Evolutionary conservation across 2,113 vertebrate genomes (phyloP), one percentile per base, ranked within the genome.

Genomic region (Alexandromys fortis): DNA sequence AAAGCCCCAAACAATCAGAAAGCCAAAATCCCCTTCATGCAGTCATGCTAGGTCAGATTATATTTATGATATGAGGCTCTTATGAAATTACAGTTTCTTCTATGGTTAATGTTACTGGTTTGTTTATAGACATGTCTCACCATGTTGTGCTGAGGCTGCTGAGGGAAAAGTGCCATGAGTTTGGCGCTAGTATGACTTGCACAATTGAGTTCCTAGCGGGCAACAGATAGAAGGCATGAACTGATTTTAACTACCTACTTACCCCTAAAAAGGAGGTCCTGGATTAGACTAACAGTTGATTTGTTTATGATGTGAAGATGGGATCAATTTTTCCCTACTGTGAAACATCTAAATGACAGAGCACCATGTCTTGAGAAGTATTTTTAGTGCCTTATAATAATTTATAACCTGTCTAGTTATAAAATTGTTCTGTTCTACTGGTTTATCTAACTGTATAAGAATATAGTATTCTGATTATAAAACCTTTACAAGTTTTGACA

Each of bases 291-390:
- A 77, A 58, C 49, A 77, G 49, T 33, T 91, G 5, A 94, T 86
- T n/a, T 92, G 35, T 86, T 92, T 87, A 90, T 65, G 17, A 45
- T 76, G 16, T 82, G 21, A n/a, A 72, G 14, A 94, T 91, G 21
- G 22, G 1, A 75, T 75, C 38, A 86, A 79, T 42, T 35, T 55
- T 24, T 67, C 42, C 6, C 5, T 13, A 68, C 17, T 45, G 1
- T 86, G 86, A 89, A 58, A 58, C 70, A 89, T 52, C 22, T 79
- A 94, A 86, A 89, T 76, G n/a, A 81, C 47, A 88, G 11, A 72
- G 45, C n/a, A 95, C 19, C 30, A 90, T 61, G 72, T 83, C 45
- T 1, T 49, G 38, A 93, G 89, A 17, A 83, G n/a, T 35, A 35
- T 73, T 65, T 30, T 93, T 68, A 47, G 26, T 45, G 65, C n/a